Conservation (phyloP, 2,888 invertebrate genomes). For the Esperia sulphurella region DNA sequence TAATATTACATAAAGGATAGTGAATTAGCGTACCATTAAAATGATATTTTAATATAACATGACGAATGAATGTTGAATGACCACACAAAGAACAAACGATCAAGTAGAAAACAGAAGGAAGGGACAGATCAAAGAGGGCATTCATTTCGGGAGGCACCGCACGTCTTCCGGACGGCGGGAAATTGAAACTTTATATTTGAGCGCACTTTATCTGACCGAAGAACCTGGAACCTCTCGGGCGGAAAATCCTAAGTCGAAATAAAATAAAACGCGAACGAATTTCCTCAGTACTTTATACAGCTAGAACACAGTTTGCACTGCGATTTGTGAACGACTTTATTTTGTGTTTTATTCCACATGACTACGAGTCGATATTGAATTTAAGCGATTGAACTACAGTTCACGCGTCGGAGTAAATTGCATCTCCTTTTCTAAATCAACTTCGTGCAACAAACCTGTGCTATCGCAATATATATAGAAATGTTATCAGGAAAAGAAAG, state of each 20-base stretch:
- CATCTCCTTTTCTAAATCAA: too few species aligned
- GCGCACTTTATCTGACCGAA: slow-evolving; percentile 67
- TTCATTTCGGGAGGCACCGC: slow-evolving; percentile 50
- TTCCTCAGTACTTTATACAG: slow-evolving; percentile 46
- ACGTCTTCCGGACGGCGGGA: slow-evolving; percentile 53
- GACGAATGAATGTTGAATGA: slow-evolving; percentile 6
- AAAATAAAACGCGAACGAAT: slow-evolving; percentile 58
- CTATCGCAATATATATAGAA: too few species aligned
- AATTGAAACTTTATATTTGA: slow-evolving; percentile 77
- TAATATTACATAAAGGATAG: too few species aligned
- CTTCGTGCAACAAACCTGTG: too few species aligned
- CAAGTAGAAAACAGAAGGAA: slow-evolving; percentile 23
- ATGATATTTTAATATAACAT: neutral
- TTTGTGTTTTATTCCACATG: slow-evolving; percentile 10
- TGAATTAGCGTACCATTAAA: neutral
- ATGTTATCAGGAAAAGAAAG: neutral
- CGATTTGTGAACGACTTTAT: slow-evolving; percentile 40
- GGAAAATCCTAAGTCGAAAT: slow-evolving; percentile 60
- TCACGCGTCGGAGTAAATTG: neutral
- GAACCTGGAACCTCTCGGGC: slow-evolving; percentile 50
- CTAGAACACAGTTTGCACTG: slow-evolving; percentile 41
- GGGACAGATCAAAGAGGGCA: slow-evolving; percentile 43
- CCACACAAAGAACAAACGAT: slow-evolving; percentile 8
- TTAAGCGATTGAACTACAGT: slow-evolving; percentile 5
- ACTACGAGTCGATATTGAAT: slow-evolving; percentile 8